Evolutionary conservation across 2,113 vertebrate genomes (phyloP), one percentile per base, ranked within the genome.

Genomic region (Pipa parva): DNA sequence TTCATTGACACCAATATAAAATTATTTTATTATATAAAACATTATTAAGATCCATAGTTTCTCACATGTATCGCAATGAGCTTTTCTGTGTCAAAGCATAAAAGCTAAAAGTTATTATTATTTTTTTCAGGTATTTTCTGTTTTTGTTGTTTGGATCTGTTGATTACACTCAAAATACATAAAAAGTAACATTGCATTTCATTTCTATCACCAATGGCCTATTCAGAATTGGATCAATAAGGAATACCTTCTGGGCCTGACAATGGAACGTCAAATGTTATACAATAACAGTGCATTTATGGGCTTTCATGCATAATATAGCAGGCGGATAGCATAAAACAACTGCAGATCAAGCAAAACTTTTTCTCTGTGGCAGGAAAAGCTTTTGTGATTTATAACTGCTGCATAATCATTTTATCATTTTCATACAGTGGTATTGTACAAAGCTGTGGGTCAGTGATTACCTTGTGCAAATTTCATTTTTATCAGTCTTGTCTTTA

Each of bases 301-400:
- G 46, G 46, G 46, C 46, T 49, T 49, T 49, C 46, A 49, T 49
- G 46, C 46, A 49, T 49, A 49, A 49, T 49, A 49, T 49, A 49
- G 46, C 46, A 49, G 46, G 46, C 21, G 22, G 46, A 49, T 24
- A 22, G 46, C 21, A 49, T 49, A 13, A 49, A 49, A 49, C 21
- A 18, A 49, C 21, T 49, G 46, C 46, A 49, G 46, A 49, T 49
- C 18, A 49, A 49, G 46, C 46, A 49, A 49, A 49, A 49, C 20
- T 21, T 49, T 45, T 42, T 49, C 5, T 49, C 18, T 49, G 8
- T 49, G 46, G 46, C 46, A 49, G 46, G 21, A 49, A 49, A 49
- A 49, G 46, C 46, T 49, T 22, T 22, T 24, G 9, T 49, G 46
- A 49, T 49, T 49, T 21, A 49, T 49, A 49, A 49, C 46, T 20